phyloP scores from a whole-genome alignment of 2,888 invertebrate genomes.

The Drosophila anomelani region DNA sequence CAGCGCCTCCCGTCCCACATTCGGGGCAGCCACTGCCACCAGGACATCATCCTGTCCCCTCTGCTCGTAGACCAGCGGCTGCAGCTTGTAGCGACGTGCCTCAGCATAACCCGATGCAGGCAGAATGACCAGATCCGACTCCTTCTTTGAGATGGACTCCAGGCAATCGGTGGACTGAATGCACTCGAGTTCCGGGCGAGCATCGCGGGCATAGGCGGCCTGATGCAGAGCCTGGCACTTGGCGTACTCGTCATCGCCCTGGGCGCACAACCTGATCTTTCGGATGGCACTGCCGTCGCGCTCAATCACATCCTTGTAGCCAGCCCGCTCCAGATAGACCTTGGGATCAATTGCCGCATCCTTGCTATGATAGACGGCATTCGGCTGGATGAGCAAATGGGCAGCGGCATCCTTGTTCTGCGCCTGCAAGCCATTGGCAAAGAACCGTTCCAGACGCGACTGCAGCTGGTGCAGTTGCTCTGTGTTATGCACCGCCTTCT shows the following conservation, averaged over 20 bases:
- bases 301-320: constrained; percentile 90
- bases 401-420: constrained; percentile 80
- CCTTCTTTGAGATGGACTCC: constrained; percentile 69
- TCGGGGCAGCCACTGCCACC: constrained; percentile 82
- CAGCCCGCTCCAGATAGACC: constrained; percentile 87
- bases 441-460: constrained; percentile 82
- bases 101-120: constrained; percentile 68
- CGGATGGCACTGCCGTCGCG: constrained; percentile 90
- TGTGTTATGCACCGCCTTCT: constrained; percentile 84
- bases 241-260: constrained; percentile 87
- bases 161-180: constrained; percentile 86
- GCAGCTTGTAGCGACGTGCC: constrained; percentile 71
- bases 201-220: constrained; percentile 91
- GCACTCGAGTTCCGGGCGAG: constrained; percentile 92
- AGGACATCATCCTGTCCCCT: constrained; percentile 72
- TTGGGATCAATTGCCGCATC: constrained; percentile 85
- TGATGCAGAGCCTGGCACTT: constrained; percentile 91
- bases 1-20: constrained; percentile 68
- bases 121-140: constrained; percentile 79
- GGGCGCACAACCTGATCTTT: constrained; percentile 89
- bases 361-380: constrained; percentile 85
- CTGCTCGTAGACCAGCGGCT: constrained; percentile 82
- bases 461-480: constrained; percentile 81
- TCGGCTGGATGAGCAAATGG: constrained; percentile 88
- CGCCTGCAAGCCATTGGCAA: constrained; percentile 81